Evolutionary conservation across 1,140 invertebrate genomes (phyloP).

Genomic region (Pentalonia nigronervosa): DNA sequence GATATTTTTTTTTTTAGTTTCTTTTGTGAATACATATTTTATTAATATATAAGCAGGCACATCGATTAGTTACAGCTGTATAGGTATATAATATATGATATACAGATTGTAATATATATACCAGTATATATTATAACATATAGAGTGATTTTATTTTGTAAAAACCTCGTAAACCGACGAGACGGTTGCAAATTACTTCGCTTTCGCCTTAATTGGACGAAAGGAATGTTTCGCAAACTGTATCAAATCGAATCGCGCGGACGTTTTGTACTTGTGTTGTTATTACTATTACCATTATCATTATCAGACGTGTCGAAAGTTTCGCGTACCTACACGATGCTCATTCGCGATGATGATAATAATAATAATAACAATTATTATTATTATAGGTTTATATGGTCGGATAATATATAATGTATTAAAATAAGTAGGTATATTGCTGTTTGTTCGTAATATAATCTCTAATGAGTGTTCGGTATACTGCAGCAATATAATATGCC

Average conservation of each 20-base stretch:
- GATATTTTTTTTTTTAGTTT: too few species aligned
- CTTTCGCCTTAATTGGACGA: conserved; percentile 46
- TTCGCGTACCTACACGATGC: not conserved
- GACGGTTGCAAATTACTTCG: conserved; percentile 37
- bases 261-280: conserved; percentile 9
- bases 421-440: not conserved
- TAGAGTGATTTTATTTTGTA: conserved; percentile 26
- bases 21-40: too few species aligned
- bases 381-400: not conserved
- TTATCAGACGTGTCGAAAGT: conserved; percentile 18
- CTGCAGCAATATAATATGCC: not conserved
- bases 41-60: not conserved
- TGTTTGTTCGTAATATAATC: not conserved
- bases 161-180: not conserved
- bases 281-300: not conserved
- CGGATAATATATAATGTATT: not conserved
- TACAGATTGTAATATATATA: not conserved
- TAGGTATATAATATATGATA: not conserved
- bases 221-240: conserved; percentile 43
- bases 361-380: not conserved
- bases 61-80: not conserved
- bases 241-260: conserved; percentile 27
- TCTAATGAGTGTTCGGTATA: not conserved
- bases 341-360: not conserved
- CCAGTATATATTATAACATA: not conserved